Percentiles rank a stretch among this genome's conserved stretches.
These are phyloP conservation scores for Drosophila mimetica DNA, from an alignment of 2,888 invertebrate species.

Conservation along the genomic window DNA sequence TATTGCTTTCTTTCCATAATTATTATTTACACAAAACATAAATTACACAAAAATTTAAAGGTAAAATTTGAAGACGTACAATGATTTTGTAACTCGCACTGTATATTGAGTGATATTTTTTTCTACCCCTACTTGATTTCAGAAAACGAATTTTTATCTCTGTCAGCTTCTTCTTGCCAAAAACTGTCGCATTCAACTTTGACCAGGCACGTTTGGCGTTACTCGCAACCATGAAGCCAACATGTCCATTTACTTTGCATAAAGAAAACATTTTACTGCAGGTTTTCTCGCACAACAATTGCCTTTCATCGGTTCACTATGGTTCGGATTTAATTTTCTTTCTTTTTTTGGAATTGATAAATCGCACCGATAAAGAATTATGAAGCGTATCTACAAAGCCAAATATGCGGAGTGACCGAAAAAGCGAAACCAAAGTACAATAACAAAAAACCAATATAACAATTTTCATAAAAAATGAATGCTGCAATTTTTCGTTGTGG, in stretches of 20 bases:
- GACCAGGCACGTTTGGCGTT: conserved; percentile 27
- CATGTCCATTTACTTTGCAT: conserved; percentile 55
- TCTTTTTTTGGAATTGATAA: conserved; percentile 58
- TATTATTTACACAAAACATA: not conserved
- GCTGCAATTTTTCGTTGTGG: conserved; percentile 22
- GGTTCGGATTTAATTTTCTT: conserved; percentile 16
- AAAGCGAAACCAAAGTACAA: conserved; percentile 44
- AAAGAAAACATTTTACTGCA: conserved; percentile 56
- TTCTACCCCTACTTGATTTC: conserved; percentile 3
- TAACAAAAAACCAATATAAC: conserved; percentile 11
- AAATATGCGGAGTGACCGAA: conserved; percentile 36
- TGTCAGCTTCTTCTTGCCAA: conserved; percentile 14
- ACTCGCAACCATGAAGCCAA: conserved; percentile 23
- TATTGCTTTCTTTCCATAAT: not conserved
- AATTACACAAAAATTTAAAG: too few species aligned
- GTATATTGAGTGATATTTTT: not conserved
- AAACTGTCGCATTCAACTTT: conserved; percentile 34
- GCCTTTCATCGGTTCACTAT: conserved; percentile 38
- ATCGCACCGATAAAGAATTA: conserved; percentile 61
- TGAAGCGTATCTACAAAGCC: conserved; percentile 56
- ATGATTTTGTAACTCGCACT: not conserved
- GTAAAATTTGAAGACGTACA: not conserved
- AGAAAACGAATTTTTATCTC: not conserved
- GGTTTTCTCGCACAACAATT: conserved; percentile 31
- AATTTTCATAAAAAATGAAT: conserved; percentile 65